phyloP scores from a whole-genome alignment of 2,888 invertebrate genomes.

The Didymodactylos carnosus region DNA sequence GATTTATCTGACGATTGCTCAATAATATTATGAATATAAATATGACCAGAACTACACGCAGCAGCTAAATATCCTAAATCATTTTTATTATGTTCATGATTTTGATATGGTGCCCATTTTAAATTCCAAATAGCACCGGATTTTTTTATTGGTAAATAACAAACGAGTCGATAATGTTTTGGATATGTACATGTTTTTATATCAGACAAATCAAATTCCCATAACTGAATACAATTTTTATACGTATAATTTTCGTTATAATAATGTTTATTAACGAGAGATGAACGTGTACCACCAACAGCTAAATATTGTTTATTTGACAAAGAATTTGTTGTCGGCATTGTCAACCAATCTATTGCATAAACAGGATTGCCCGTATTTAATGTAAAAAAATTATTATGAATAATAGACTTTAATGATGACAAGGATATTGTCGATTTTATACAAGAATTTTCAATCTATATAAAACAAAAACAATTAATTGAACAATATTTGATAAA shows the following conservation, averaged over 20 bases:
- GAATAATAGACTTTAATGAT: background rate
- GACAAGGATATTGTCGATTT: no score
- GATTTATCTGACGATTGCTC: background rate
- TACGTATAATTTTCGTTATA: background rate
- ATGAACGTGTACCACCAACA: background rate
- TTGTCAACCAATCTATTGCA: background rate
- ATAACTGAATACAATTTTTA: background rate
- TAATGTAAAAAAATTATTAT: background rate
- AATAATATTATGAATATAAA: background rate
- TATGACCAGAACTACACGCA: background rate
- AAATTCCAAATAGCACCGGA: background rate
- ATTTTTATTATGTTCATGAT: no score
- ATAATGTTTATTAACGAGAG: background rate
- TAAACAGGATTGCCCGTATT: background rate
- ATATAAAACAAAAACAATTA: background rate
- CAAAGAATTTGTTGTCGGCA: background rate
- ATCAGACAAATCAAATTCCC: background rate
- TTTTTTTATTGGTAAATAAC: background rate
- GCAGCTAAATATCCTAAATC: background rate
- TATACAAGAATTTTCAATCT: background rate
- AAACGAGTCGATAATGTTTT: background rate
- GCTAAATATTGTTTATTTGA: background rate
- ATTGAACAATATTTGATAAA: background rate
- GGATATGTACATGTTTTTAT: background rate
- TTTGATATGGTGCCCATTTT: background rate